Evolutionary conservation across 1,140 invertebrate species (phyloP), one percentile per base, ranked within the genome.

Genomic region (Druon quercuslanigerum): DNA sequence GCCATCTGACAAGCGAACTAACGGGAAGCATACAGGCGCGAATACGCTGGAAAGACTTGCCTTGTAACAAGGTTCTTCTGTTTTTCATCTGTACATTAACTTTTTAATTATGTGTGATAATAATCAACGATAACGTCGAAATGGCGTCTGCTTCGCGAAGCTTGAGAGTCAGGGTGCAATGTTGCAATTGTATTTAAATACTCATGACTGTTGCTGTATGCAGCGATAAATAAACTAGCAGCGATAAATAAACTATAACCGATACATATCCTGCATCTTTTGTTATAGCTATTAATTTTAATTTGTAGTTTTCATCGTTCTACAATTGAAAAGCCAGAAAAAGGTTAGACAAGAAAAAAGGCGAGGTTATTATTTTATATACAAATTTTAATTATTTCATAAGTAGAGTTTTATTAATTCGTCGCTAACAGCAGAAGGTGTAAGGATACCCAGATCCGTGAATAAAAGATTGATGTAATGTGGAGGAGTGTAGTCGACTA

Each of bases 401-500:
- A 97, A 94, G 92, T 99, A 99, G 56, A 99, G 92, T 92, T 99
- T 98, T 76, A 99, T 98, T 6, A 99, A 93, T 93, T 99, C 97
- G 87, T 99, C 98, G 91, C 97, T 98, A 14, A 99, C 97, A 79
- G 98, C 98, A 1, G 97, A 98, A 1, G 99, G 97, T 7, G 98
- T 98, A 16, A 99, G 91, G 79, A 98, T 97, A 14, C 98, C 99
- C 50, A 99, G 90, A 92, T 99, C 98, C 0, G 98, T 99, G 86
- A 99, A 97, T 11, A 99, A 92, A 14, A 99, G 90, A 0, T 96
- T 98, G 12, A 99, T 97, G 83, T 96, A 99, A 5, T 94, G 93
- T 0, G 98, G 98, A 3, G 98, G 98, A 1, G 98, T 99, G 86
- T 99, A 99, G 90, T 99, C 99, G 0, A 99, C 97, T 20, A 97